Conservation (phyloP, 2,113 vertebrate genomes). For the Machaerirhynchus nigripectus region DNA sequence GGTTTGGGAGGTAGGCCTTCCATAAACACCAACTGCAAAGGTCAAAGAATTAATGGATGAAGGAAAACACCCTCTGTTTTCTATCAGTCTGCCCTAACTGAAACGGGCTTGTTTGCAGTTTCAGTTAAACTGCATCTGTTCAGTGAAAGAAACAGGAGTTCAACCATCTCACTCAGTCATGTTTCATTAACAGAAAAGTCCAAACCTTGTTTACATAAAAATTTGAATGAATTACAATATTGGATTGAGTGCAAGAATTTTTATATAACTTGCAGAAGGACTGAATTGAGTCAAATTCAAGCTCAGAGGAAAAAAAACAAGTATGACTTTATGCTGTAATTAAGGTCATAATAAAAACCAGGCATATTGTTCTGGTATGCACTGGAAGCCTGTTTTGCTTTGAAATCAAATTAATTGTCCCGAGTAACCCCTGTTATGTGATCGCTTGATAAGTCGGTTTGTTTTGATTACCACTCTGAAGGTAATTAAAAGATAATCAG, state of each 20-base stretch:
- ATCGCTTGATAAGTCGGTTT: neutral
- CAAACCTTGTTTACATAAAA: neutral
- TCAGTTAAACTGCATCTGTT: neutral
- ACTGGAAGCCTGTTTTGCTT: conserved; percentile 18
- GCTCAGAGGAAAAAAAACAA: neutral
- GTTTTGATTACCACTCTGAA: conserved; percentile 52
- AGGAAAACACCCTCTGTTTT: neutral
- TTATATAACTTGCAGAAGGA: neutral
- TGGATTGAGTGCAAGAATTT: neutral
- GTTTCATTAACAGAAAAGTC: neutral
- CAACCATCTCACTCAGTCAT: neutral
- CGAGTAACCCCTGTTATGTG: neutral
- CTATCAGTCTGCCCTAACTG: neutral
- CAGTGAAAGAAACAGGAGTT: neutral
- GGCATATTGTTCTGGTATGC: neutral
- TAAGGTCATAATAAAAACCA: neutral
- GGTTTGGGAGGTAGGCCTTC: neutral
- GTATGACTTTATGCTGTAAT: neutral
- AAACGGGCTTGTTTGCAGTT: neutral
- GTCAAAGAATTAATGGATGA: neutral
- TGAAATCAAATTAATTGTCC: conserved; percentile 35
- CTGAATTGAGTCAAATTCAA: neutral
- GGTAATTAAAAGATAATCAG: conserved; percentile 59
- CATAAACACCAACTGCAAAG: neutral
- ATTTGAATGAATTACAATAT: neutral